Conservation (phyloP, 1,140 invertebrate genomes). For the Halyomorpha halys region DNA sequence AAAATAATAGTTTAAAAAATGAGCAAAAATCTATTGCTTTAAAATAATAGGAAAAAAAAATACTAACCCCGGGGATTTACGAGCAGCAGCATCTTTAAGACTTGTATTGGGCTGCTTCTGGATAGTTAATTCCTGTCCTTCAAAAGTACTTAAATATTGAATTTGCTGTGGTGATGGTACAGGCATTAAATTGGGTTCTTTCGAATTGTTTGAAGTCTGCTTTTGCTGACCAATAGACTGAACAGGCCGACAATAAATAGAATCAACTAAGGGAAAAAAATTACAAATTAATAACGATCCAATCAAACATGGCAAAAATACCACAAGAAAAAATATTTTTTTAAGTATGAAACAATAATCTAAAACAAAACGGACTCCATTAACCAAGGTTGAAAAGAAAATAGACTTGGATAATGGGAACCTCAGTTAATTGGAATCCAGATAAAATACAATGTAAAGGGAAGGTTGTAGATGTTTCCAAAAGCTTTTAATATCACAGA, state of each 20-base stretch:
- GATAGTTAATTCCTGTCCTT: constrained; percentile 92
- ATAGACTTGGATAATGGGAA: no score
- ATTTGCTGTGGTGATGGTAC: constrained; percentile 93
- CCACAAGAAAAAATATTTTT: neutral
- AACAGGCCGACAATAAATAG: constrained; percentile 67
- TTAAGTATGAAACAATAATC: neutral
- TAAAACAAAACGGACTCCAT: neutral
- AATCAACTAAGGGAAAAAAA: constrained; percentile 46
- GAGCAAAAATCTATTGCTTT: no score
- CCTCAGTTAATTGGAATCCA: no score
- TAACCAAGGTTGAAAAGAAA: no score
- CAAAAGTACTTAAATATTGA: constrained; percentile 88
- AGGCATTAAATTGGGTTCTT: constrained; percentile 87
- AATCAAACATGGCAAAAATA: neutral
- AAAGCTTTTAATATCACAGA: no score
- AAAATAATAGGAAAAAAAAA: constrained; percentile 22
- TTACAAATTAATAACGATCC: neutral
- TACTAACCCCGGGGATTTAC: constrained; percentile 50
- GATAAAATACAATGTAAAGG: no score
- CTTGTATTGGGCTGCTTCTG: constrained; percentile 92
- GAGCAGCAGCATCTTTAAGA: constrained; percentile 56
- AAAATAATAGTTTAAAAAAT: no score
- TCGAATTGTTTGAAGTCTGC: constrained; percentile 45
- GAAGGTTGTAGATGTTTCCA: no score
- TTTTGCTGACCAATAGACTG: constrained; percentile 68